These are phyloP conservation scores for Chinchilla lanigera DNA, from an alignment of 2,113 vertebrate species.

Conservation along the genomic window DNA sequence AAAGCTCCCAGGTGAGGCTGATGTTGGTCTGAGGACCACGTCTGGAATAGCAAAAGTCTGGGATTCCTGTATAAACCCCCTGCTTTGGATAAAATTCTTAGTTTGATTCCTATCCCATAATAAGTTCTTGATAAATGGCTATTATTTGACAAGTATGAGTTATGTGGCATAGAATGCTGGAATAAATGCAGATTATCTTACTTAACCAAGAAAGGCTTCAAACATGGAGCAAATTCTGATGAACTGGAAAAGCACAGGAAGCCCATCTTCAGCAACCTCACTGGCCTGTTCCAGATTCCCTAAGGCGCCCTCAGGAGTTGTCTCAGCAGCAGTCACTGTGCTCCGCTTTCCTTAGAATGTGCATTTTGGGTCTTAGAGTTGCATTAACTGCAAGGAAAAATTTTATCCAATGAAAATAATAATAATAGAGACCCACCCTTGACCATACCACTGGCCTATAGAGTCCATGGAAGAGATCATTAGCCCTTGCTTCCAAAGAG, in stretches of 20 bases:
- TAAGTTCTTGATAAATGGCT: constrained; percentile 7
- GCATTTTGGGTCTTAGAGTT: not conserved
- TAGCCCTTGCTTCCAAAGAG: not conserved
- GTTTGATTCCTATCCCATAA: not conserved
- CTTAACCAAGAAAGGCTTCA: not conserved
- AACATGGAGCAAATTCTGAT: not conserved
- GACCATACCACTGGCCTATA: not conserved
- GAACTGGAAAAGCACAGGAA: not conserved
- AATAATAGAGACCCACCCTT: not conserved
- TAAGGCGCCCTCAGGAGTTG: not conserved
- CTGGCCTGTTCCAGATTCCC: not conserved
- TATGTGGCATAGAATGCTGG: not conserved
- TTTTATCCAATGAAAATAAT: constrained; percentile 27
- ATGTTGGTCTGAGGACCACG: not conserved
- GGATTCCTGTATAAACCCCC: not conserved
- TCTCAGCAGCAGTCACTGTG: not conserved
- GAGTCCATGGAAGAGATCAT: not conserved
- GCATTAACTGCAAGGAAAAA: not conserved
- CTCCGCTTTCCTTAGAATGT: not conserved
- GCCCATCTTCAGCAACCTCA: not conserved
- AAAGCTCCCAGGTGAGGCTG: not conserved
- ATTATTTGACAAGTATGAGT: not conserved
- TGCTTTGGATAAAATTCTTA: constrained; percentile 1
- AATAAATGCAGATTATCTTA: constrained; percentile 24
- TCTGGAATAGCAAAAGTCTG: not conserved